A percentile compares a stretch with the other conserved stretches of the same genome.
These are phyloP conservation scores for Meandrina meandrites DNA, from an alignment of 92 coral and sea anemone species.

Conservation along the genomic window DNA sequence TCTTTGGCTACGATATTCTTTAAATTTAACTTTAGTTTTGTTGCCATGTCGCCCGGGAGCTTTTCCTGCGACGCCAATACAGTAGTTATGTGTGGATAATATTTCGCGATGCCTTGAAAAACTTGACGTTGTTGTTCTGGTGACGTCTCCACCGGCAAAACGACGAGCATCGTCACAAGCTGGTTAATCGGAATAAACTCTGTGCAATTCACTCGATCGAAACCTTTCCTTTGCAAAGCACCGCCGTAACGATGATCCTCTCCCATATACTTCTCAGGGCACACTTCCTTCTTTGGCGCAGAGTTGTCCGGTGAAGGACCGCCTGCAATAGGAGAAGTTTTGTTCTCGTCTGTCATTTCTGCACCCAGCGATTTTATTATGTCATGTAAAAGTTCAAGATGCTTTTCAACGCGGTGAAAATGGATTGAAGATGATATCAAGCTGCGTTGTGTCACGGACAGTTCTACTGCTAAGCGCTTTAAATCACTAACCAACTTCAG, in stretches of 20 bases:
- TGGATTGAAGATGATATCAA: constrained; percentile 36
- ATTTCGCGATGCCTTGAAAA: constrained; percentile 2
- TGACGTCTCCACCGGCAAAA: constrained; percentile 43
- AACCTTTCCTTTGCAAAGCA: constrained; percentile 91
- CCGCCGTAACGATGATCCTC: constrained; percentile 76
- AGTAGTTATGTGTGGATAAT: background rate
- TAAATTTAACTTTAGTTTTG: constrained; percentile 15
- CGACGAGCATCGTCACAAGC: constrained; percentile 75
- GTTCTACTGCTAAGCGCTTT: constrained; percentile 53
- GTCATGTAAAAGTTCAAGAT: constrained; percentile 45
- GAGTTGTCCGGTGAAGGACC: background rate
- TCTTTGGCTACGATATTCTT: constrained; percentile 6
- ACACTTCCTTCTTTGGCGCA: constrained; percentile 63
- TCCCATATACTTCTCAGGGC: constrained; percentile 91
- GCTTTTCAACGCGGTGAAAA: constrained; percentile 67
- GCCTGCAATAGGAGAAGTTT: no score
- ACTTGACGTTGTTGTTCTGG: constrained; percentile 36
- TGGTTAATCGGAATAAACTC: constrained; percentile 59
- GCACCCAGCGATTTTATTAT: constrained; percentile 52
- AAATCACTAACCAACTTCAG: constrained; percentile 43
- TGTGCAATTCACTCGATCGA: constrained; percentile 76
- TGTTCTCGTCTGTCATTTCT: constrained; percentile 22
- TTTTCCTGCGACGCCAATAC: constrained; percentile 4
- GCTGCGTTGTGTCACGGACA: constrained; percentile 62
- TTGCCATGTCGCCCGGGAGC: background rate